Base-by-base conservation (phyloP, 2,113 vertebrate genomes). In the Syrrhaptes paradoxus region DNA sequence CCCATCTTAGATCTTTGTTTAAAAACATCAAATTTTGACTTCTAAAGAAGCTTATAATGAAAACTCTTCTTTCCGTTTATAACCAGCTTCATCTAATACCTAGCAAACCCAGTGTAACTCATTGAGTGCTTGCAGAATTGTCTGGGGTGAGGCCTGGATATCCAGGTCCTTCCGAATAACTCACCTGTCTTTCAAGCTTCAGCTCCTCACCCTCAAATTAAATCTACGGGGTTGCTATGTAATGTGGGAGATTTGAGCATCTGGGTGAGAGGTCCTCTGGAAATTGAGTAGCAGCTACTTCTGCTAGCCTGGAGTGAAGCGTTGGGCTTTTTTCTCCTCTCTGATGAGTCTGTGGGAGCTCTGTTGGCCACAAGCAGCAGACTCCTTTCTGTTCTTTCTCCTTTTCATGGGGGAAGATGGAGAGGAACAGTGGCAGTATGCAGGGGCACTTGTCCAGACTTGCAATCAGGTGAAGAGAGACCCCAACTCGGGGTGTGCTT, bases 121-220 rank as follows among this genome's bases (percentile, higher is more conserved):
- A 57, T 4, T 10, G 17, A 93, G 41, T 21, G 21, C 36, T 90
- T 32, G 26, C 54, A 87, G 48, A 68, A 82, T 54, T 28, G 14
- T 76, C 49, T 80, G 66, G 54, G 43, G 31, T 87, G 32, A 58
- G 61, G 48, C 34, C 26, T 43, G 73, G 52, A 13, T 68, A 59
- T 31, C 66, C 49, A 28, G 18, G 32, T 61, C 32, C 32, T 66
- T 59, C 36, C 1, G 0, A 51, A 52, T 25, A 68, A 80, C 54
- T 1, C 4, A 24, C 14, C 31, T 73, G 18, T 79, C 49, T 32
- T 43, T 67, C 48, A 38, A 1, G 5, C 34, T 74, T 54, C 68
- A 76, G 1, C 25, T 75, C 67, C 0, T 0, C 16, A 26, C 2
- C 26, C 19, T 3, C 1, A 2, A 75, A 58, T 41, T 55, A 74